phyloP scores from a whole-genome alignment of 2,113 vertebrate genomes.

The Epinephelus cyanopodus region DNA sequence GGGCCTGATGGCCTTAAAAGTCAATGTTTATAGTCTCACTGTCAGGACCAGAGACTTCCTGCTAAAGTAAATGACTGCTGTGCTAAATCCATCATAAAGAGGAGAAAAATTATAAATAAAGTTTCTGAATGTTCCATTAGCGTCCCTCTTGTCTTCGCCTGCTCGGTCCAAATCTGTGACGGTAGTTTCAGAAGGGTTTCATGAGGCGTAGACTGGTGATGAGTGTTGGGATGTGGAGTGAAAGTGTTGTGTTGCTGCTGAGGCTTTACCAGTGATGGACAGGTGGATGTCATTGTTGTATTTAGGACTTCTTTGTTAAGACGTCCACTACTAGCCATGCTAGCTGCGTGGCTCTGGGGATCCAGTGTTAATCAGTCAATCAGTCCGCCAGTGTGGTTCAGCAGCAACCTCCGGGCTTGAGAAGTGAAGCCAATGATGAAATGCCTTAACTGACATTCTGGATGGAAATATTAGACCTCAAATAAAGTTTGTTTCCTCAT shows the following conservation, averaged over 20 bases:
- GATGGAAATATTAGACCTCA: too few species aligned
- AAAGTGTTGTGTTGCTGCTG: background rate
- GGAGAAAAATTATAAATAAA: conserved; percentile 66
- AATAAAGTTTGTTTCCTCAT: too few species aligned
- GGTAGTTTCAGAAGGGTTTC: background rate
- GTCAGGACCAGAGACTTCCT: conserved; percentile 64
- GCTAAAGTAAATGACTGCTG: conserved; percentile 60
- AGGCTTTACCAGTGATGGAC: background rate
- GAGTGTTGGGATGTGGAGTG: conserved; percentile 9
- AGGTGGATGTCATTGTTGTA: background rate
- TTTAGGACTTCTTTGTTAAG: background rate
- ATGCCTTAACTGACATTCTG: too few species aligned
- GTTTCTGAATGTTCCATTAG: conserved; percentile 62
- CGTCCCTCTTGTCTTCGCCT: background rate
- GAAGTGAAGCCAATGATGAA: too few species aligned
- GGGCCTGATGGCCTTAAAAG: conserved; percentile 68
- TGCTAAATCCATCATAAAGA: conserved; percentile 70
- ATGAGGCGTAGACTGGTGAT: background rate
- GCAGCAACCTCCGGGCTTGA: too few species aligned
- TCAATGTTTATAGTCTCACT: conserved; percentile 73
- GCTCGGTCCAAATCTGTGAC: background rate
- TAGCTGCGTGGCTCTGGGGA: too few species aligned
- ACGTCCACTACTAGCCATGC: background rate
- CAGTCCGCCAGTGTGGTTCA: background rate
- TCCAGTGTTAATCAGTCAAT: background rate